Conservation (phyloP, 2,888 invertebrate species). For the Brenthis ino region DNA sequence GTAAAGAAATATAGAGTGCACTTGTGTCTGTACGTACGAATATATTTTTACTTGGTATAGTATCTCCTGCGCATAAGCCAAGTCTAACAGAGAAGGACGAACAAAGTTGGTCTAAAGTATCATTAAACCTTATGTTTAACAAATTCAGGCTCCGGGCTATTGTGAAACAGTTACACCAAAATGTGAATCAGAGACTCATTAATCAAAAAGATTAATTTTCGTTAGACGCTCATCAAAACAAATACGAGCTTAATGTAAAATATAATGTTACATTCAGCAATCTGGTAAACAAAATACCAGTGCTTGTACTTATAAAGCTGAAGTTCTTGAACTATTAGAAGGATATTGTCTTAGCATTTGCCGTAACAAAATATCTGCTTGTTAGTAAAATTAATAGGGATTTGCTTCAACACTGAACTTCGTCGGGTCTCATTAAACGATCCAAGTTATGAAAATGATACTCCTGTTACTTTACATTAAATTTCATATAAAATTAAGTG, state of each 20-base stretch:
- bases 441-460: conserved; percentile 16
- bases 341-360: conserved; percentile 12
- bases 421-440: conserved; percentile 16
- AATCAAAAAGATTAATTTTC: no score
- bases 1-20: no score
- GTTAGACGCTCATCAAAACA: neutral
- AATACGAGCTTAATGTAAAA: neutral
- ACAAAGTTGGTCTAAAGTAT: no score
- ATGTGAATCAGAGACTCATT: no score
- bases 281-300: neutral
- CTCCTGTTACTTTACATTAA: conserved; percentile 2
- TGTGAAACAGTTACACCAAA: no score
- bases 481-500: neutral
- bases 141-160: no score
- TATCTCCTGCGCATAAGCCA: no score
- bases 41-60: no score
- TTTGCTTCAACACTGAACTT: neutral
- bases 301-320: neutral
- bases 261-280: conserved; percentile 5
- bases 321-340: conserved; percentile 2
- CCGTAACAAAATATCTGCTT: conserved; percentile 27
- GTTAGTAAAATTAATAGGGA: conserved; percentile 22
- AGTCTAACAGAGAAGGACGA: no score
- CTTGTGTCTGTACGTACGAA: no score
- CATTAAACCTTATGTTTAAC: no score